A percentile compares a stretch with the other conserved stretches of the same genome.
These are phyloP conservation scores for Hylaea fasciaria DNA, from an alignment of 2,888 invertebrate species.

Conservation along the genomic window DNA sequence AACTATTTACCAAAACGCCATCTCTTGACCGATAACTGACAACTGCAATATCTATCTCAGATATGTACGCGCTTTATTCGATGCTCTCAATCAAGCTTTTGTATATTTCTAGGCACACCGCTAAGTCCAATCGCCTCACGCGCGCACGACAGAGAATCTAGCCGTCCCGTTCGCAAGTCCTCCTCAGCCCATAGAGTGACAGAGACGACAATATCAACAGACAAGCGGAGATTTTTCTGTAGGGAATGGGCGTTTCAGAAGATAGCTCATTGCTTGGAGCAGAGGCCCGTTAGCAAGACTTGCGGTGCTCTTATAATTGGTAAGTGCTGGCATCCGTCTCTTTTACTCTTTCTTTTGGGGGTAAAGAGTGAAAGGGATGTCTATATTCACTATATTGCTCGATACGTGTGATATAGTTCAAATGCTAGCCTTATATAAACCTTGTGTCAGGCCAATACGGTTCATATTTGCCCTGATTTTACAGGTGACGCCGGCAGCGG, in stretches of 20 bases:
- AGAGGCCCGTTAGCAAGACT: constrained; percentile 92
- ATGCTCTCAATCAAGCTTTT: constrained; percentile 8
- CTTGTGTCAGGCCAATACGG: too few species aligned
- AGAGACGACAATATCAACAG: constrained; percentile 76
- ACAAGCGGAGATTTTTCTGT: constrained; percentile 92
- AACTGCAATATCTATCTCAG: constrained; percentile 8
- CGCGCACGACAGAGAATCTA: constrained; percentile 54
- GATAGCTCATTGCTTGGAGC: constrained; percentile 95
- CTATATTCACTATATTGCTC: too few species aligned
- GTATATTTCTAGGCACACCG: constrained; percentile 58
- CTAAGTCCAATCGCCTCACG: constrained; percentile 66
- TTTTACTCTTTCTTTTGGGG: not conserved
- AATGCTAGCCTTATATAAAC: too few species aligned
- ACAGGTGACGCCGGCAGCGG: constrained; percentile 95
- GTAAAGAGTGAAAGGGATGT: not conserved
- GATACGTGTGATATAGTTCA: too few species aligned
- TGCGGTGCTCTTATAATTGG: constrained; percentile 95
- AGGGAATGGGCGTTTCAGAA: constrained; percentile 99
- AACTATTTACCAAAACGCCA: not conserved
- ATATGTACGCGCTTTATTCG: not conserved
- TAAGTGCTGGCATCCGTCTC: constrained; percentile 35
- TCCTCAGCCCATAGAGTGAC: constrained; percentile 72
- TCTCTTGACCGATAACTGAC: not conserved
- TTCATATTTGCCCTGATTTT: constrained; percentile 9
- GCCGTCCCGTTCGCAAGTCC: constrained; percentile 75